Conservation (phyloP, 2,888 invertebrate genomes). For the Macrostomum cliftonense region DNA sequence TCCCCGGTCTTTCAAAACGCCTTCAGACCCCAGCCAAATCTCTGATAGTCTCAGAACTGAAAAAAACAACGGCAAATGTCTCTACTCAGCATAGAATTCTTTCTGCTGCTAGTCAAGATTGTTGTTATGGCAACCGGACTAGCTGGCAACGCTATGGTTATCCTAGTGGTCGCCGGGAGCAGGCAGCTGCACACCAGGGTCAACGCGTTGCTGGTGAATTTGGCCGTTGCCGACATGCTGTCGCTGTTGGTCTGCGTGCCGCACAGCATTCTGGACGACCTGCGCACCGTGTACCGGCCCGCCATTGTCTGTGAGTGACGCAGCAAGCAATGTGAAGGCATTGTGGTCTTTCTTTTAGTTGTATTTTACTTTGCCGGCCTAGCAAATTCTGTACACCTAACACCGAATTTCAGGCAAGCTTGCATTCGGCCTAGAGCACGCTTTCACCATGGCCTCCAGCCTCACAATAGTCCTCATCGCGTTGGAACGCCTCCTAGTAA, state of each 20-base stretch:
- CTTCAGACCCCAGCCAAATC: no score
- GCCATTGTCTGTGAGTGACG: no score
- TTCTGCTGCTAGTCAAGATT: conserved; percentile 38
- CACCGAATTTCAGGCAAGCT: conserved; percentile 39
- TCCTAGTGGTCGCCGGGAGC: conserved; percentile 40
- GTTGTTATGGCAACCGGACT: conserved; percentile 43
- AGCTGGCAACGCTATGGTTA: conserved; percentile 43
- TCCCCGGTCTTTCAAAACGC: no score
- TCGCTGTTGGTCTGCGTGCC: conserved; percentile 43
- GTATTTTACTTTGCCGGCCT: no score
- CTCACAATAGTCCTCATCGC: conserved; percentile 48
- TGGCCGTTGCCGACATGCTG: conserved; percentile 45
- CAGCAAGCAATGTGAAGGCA: no score
- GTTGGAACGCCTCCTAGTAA: conserved; percentile 47
- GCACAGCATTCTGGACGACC: conserved; percentile 39
- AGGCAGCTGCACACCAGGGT: conserved; percentile 44
- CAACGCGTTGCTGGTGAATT: conserved; percentile 46
- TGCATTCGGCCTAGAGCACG: conserved; percentile 44
- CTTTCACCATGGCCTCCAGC: conserved; percentile 46
- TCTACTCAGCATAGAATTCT: no score
- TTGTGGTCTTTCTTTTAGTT: no score
- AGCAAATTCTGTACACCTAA: no score
- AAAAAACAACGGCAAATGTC: no score
- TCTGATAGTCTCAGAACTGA: no score
- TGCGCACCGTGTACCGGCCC: conserved; percentile 27